Evolutionary conservation across 2,113 vertebrate genomes (phyloP).

Genomic region (Rhagologus leucostigma): DNA sequence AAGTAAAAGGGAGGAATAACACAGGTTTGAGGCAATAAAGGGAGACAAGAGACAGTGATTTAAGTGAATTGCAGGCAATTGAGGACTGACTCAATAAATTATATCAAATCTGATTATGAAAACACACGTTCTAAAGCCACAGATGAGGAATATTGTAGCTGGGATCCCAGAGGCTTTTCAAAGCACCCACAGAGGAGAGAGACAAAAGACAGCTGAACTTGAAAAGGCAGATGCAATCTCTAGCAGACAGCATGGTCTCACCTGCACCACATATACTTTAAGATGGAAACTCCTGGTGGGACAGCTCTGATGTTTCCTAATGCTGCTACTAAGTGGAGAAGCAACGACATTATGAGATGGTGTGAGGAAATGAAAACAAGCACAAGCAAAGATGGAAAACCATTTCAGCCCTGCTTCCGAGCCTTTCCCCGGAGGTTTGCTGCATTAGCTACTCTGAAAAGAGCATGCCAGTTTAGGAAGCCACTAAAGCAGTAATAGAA

Average conservation of each 20-base stretch:
- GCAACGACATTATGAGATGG: neutral
- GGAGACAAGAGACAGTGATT: neutral
- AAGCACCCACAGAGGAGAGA: neutral
- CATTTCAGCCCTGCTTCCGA: neutral
- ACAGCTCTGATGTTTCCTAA: neutral
- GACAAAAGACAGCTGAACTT: neutral
- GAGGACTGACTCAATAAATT: neutral
- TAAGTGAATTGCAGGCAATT: neutral
- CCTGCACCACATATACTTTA: neutral
- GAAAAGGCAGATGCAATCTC: neutral
- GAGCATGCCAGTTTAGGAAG: neutral
- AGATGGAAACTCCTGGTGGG: neutral
- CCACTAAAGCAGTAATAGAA: neutral
- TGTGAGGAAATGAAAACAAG: neutral
- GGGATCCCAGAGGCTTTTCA: neutral
- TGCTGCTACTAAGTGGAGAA: neutral
- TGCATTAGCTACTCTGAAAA: neutral
- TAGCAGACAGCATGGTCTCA: neutral
- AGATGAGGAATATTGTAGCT: neutral
- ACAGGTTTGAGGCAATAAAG: neutral
- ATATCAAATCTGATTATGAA: neutral
- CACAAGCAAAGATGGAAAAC: neutral
- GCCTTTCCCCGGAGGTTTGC: neutral
- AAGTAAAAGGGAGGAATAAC: neutral
- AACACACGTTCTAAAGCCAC: neutral